Base-by-base conservation (phyloP, 1,140 invertebrate species). In the Bactericera cockerelli region DNA sequence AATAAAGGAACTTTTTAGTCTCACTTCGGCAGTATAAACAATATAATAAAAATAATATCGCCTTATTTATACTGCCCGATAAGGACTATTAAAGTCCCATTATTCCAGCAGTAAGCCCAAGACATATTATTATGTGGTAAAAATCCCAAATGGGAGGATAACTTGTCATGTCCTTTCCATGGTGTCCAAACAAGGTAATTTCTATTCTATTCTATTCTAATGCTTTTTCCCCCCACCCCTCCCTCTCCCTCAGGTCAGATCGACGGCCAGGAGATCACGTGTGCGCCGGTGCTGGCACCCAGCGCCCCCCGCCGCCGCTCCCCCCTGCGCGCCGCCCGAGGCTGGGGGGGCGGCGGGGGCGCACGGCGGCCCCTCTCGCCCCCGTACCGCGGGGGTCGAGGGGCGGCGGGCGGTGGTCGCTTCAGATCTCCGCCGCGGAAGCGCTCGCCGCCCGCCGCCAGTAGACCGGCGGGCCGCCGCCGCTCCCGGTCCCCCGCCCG, bases 251-350 rank as follows among this genome's bases (percentile, higher is more conserved):
- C 63, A 81, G 79, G 84, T 28, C 85, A 87, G 73, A 84, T 89
- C 64, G 85, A 88, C 60, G 93, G 93, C 16, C 91, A 95, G 70
- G 93, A 96, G 75, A 89, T 98, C 49, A 93, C 89, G 22, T 91
- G 89, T 31, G 89, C 90, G 38, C 89, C 91, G 22, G 89, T 95
- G 42, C 75, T 93, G 63, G 74, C 89, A 57, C 87, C 84, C 28
- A 76, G 83, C 26, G 80, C 80, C 8, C 71, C 75, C 13, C 79
- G 79, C 21, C 77, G 83, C 4, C 73, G 82, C 19, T 78, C 81
- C 24, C 76, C 80, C 10, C 75, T 77, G 28, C 77, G 80, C 65
- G 72, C 79, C 8, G 75, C 76, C 14, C 77, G 76, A 10, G 59
- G 63, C 21, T 60, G 66, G 39, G 63, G 56, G 4, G 66, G 67